Evolutionary conservation across 2,113 vertebrate species (phyloP), one percentile per base, ranked within the genome.

Genomic region (Opisthocomus hoazin): DNA sequence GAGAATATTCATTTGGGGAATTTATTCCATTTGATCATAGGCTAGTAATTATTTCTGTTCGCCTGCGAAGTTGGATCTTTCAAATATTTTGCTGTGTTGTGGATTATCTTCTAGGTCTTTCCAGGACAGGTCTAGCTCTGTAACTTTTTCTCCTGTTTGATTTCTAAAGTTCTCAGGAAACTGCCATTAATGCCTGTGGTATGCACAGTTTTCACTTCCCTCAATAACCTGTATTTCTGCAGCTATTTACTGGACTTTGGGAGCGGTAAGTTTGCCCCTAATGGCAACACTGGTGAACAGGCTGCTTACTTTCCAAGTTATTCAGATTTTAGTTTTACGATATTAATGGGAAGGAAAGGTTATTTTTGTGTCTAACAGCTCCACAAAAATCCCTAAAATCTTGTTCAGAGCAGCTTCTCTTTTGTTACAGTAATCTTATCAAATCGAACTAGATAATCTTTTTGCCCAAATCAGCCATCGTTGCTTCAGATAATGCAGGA

Each of bases 401-500:
- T 73, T 91, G 68, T 93, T 94, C 77, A 89, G 89, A 96, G 64
- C 46, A 37, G 54, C 92, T 75, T 82, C 39, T 89, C 18, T 94
- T 95, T 79, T 7, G 4, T 95, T 84, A 48, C 37, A 64, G 61
- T 96, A 79, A 94, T 97, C 90, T 97, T 96, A 89, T 57, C 95
- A 94, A 90, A 80, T 97, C 2, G 5, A 95, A 95, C 80, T 56
- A 96, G 79, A 93, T 96, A 89, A 93, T 97, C 93, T 97, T 41
- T 93, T 51, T 84, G 66, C 94, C 86, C 78, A 87, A 96, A 95
- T 97, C 53, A 2, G 69, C 87, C 95, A 36, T 86, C 12, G 3
- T 94, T 93, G 39, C 79, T 92, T 95, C 78, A 94, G 93, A 93
- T 97, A 96, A 94, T 88, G 84, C 76, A 96, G 94, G 75, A 90